Percentiles rank a stretch among this genome's conserved stretches.
phyloP scores from a whole-genome alignment of 2,888 invertebrate genomes.

The Cephus runcator region DNA sequence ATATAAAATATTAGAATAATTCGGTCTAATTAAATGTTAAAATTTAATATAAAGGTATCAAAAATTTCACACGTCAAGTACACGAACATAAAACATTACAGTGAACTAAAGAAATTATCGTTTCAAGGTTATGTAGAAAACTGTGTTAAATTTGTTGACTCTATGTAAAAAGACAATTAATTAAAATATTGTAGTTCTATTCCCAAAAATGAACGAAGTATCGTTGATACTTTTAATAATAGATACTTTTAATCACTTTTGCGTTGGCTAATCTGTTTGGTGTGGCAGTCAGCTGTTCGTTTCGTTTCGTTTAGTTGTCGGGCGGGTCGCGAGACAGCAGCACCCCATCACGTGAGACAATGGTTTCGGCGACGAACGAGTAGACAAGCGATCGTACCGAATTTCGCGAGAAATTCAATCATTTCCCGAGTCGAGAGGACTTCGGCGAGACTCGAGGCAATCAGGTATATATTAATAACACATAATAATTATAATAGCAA shows the following conservation, averaged over 20 bases:
- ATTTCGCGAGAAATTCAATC: constrained; percentile 42
- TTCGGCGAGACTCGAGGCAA: constrained; percentile 4
- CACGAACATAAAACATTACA: not conserved
- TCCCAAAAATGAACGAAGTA: not conserved
- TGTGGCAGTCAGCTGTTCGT: constrained; percentile 44
- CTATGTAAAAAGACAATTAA: not conserved
- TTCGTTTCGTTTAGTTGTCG: constrained; percentile 46
- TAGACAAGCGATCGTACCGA: constrained; percentile 41
- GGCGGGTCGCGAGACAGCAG: constrained; percentile 56
- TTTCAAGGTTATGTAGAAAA: not conserved
- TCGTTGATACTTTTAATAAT: no score
- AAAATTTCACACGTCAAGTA: not conserved
- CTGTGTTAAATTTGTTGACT: not conserved
- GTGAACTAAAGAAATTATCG: not conserved
- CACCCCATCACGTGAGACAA: constrained; percentile 57
- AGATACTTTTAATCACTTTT: not conserved
- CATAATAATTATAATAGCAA: not conserved
- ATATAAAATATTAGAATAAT: not conserved
- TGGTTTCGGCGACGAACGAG: constrained; percentile 47
- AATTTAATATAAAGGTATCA: not conserved
- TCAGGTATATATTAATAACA: constrained; percentile 13
- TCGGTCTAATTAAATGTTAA: not conserved
- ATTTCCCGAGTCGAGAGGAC: constrained; percentile 15
- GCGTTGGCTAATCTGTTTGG: constrained; percentile 5
- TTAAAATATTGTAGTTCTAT: not conserved